phyloP scores from a whole-genome alignment of 2,113 vertebrate species.

The Lampris incognitus region DNA sequence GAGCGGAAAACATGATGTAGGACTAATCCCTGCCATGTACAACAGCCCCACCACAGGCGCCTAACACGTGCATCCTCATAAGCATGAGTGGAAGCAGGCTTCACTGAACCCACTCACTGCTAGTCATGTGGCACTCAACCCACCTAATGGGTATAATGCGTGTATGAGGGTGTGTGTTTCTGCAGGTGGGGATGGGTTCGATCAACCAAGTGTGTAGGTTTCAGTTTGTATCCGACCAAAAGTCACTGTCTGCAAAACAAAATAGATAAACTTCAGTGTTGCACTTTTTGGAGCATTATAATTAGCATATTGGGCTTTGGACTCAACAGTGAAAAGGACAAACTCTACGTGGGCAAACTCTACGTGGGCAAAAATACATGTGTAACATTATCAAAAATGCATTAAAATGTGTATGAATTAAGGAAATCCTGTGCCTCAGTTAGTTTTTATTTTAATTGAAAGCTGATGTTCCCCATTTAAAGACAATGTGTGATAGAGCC shows the following conservation, averaged over 20 bases:
- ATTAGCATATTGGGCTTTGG: too few relatives aligned
- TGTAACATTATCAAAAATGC: too few relatives aligned
- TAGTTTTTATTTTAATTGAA: too few relatives aligned
- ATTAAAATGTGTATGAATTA: too few relatives aligned
- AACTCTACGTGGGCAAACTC: too few relatives aligned
- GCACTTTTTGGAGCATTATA: too few relatives aligned
- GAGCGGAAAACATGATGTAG: conserved; percentile 68
- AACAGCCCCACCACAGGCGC: conserved; percentile 59
- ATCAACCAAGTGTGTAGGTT: conserved; percentile 1
- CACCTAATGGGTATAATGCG: conserved; percentile 1
- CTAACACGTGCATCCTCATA: conserved; percentile 45
- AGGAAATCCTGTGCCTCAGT: too few relatives aligned
- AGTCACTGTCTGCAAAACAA: not conserved
- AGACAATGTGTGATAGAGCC: too few relatives aligned
- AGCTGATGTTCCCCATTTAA: too few relatives aligned
- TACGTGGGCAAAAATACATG: too few relatives aligned
- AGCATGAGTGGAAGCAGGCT: conserved; percentile 30
- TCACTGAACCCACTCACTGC: conserved; percentile 39
- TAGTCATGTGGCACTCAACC: conserved; percentile 52
- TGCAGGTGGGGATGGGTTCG: not conserved
- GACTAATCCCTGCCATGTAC: conserved; percentile 61
- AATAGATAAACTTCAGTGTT: too few relatives aligned
- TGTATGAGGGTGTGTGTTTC: conserved; percentile 20
- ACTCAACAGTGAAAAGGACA: too few relatives aligned
- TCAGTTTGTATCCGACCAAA: not conserved